Base-by-base conservation (phyloP, 1,140 invertebrate genomes). In the Papilio aristodemus region DNA sequence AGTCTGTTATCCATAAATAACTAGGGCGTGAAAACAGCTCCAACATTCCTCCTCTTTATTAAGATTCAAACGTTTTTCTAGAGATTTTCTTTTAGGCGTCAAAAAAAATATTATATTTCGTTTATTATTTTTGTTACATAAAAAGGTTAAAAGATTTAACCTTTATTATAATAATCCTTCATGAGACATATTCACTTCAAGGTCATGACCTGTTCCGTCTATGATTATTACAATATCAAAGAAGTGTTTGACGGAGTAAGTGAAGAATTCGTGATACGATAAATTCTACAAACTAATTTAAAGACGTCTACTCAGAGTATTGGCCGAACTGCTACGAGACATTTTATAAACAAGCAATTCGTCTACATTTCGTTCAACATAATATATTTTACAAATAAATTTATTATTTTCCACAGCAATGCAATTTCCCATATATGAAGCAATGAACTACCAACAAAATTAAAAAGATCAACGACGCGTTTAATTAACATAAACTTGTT, bases 241-340 rank as follows among this genome's bases (percentile, higher is more conserved):
- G n/a, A n/a, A n/a, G n/a, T n/a, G n/a, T n/a, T n/a, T n/a, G n/a
- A n/a, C n/a, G n/a, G n/a, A n/a, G n/a, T n/a, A n/a, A n/a, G n/a
- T n/a, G n/a, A n/a, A n/a, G n/a, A n/a, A n/a, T n/a, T n/a, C n/a
- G n/a, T n/a, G n/a, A n/a, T n/a, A n/a, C n/a, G n/a, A n/a, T n/a
- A n/a, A n/a, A 46, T 46, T 46, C 8, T 46, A 54, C n/a, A 54
- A 54, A 54, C 19, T 54, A 22, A 54, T 54, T 54, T 54, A 4
- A 17, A 11, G 13, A 13, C 38, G 9, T 9, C 17, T 25, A 54
- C 19, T 5, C 46, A 19, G 10, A 17, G 46, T 54, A 54, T 54
- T 17, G 17, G 7, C 17, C 43, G 14, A 46, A 46, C 10, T 54
- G 19, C 46, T 54, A 11, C 46, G 46, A 54, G 19, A 25, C 43